Conservation (phyloP, 2,888 invertebrate species). For the Leptopilina drosophilae region DNA sequence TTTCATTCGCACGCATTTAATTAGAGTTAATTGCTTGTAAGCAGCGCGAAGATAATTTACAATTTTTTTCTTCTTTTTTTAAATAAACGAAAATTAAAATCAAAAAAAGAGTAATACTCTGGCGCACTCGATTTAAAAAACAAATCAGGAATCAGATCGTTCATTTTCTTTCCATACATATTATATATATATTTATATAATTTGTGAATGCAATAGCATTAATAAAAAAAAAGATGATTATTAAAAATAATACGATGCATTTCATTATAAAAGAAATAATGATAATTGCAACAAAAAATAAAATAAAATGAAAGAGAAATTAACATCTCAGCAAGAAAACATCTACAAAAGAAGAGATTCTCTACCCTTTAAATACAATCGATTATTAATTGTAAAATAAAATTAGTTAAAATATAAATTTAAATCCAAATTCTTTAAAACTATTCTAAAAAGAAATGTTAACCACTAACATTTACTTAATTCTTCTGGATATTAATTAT, state of each 20-base stretch:
- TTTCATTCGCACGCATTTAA: conserved; percentile 53
- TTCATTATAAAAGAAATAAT: neutral
- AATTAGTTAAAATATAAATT: neutral
- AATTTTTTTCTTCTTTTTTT: neutral
- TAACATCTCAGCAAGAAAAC: neutral
- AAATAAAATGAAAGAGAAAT: neutral
- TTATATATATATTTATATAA: too few species aligned
- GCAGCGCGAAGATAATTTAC: conserved; percentile 30
- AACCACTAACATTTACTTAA: neutral
- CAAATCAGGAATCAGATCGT: conserved; percentile 13
- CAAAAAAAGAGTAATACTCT: neutral
- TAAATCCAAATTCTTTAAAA: conserved; percentile 1
- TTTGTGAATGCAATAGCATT: neutral
- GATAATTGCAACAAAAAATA: too few species aligned
- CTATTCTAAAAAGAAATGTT: neutral
- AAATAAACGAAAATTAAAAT: neutral
- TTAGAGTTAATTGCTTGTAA: conserved; percentile 16
- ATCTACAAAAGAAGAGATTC: conserved; percentile 1
- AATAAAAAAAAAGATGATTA: neutral
- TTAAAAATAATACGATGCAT: too few species aligned
- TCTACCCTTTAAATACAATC: neutral
- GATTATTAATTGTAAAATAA: neutral
- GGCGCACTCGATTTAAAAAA: conserved; percentile 6
- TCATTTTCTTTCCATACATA: neutral
- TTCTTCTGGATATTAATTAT: neutral